Evolutionary conservation across 2,797 vertebrate genomes (phyloP).

Genomic region (Danio kyathit): DNA sequence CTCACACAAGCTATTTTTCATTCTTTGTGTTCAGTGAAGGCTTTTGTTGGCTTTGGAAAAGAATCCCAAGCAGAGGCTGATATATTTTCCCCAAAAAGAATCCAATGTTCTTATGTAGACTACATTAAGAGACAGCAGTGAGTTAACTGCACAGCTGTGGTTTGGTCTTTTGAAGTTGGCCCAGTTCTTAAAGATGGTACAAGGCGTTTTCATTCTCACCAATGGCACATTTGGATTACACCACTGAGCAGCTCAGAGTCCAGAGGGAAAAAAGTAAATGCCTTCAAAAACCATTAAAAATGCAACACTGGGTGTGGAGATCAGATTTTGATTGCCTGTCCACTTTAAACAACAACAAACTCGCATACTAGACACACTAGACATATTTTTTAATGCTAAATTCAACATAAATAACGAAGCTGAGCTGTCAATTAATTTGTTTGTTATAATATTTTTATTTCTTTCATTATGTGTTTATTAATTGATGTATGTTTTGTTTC

Average conservation of each 20-base stretch:
- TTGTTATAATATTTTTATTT: too few species aligned
- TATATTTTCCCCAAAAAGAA: too few species aligned
- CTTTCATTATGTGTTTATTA: too few species aligned
- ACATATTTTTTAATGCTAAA: too few species aligned
- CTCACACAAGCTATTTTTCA: neutral
- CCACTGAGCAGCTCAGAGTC: neutral
- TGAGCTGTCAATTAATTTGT: too few species aligned
- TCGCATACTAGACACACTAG: too few species aligned
- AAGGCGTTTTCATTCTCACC: constrained; percentile 7
- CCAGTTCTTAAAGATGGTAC: neutral
- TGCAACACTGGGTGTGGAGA: neutral
- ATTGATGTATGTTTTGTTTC: too few species aligned
- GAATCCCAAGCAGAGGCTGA: neutral
- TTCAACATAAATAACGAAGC: too few species aligned
- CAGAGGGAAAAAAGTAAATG: neutral
- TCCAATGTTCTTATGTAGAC: neutral
- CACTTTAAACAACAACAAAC: neutral
- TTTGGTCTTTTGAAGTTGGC: neutral
- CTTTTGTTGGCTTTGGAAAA: neutral
- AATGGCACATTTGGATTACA: constrained; percentile 14
- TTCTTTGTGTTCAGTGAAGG: neutral
- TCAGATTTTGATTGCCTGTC: neutral
- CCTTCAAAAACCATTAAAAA: neutral
- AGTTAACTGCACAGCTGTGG: neutral
- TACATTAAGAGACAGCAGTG: neutral